Base-by-base conservation (phyloP, 1,140 invertebrate genomes). In the Chrysomallon squamiferum region DNA sequence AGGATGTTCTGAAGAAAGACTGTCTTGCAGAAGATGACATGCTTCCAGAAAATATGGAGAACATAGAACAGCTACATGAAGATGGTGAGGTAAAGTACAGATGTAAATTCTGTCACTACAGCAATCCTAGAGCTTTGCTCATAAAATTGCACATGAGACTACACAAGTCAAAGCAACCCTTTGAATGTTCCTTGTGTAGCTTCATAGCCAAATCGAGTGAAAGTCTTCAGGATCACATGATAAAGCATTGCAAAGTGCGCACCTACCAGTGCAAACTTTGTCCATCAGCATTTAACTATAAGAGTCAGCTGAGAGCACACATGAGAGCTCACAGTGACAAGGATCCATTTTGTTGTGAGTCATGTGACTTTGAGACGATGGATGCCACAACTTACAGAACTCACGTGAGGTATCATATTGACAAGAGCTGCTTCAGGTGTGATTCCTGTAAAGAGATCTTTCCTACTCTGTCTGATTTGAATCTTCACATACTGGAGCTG, bases 61-160 rank as follows among this genome's bases (percentile, higher is more conserved):
- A 83, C 68, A 78, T 84, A 41, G 82, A 84, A 62, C 70, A 76
- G 50, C 61, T 81, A n/a, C 65, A 63, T 2, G 75, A 74, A 43
- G 73, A 69, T 27, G 73, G 68, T 9, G 73, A 73, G 41, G 62
- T 69, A 3, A 77, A 68, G 41, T 83, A 71, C 52, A 64, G 83
- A n/a, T 85, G 83, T 62, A 77, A 79, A 50, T 62, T 85, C 3
- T 85, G 83, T 63, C 83, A 85, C 63, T 85, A 85, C 62, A 79
- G 68, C 35, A 82, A 76, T 62, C 41, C 71, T 0, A 76, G 72
- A 47, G 69, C 74, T 7, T 62, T 68, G 41, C 65, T 82, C 22
- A 76, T 84, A 9, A 68, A 69, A 22, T 73, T 80, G 57, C 83
- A 85, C 65, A 85, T 85, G 83, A 69, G 77, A 27, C 65, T 83